Evolutionary conservation across 1,140 invertebrate genomes (phyloP), one percentile per base, ranked within the genome.

Genomic region (Dinothrombium tinctorium): DNA sequence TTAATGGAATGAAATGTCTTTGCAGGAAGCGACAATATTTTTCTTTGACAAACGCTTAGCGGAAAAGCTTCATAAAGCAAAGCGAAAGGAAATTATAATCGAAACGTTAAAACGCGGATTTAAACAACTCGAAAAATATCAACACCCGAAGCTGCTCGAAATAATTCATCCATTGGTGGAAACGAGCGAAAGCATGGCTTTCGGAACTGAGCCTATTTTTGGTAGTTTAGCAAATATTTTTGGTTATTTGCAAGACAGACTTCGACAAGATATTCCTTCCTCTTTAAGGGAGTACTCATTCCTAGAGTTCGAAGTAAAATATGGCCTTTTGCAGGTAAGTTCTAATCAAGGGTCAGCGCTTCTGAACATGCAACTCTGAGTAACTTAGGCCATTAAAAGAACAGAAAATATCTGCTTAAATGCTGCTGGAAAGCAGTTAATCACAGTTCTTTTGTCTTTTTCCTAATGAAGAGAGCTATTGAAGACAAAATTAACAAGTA

Each of bases 1-100:
- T n/a, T n/a, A n/a, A n/a, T n/a, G n/a, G n/a, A n/a, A n/a, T n/a
- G n/a, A n/a, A n/a, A n/a, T n/a, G n/a, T n/a, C n/a, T n/a, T n/a
- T n/a, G n/a, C n/a, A n/a, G n/a, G n/a, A n/a, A 60, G 83, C 78
- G 36, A 90, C 86, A 0, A 74, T 94, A 43, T 92, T 94, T 62
- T 65, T 92, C 24, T 94, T 92, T 57, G 87, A 95, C 55, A 95
- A 94, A 55, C 71, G 77, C 44, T 71, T 74, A n/a, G 84, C 82
- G 0, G 86, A 94, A 53, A 92, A 90, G 57, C 61, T 94, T 31
- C 80, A 89, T 62, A 90, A 89, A 53, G 83, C 83, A 3, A 81
- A 84, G 50, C 66, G 81, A 32, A 82, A 86, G 54, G 84, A 94
- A 53, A 77, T 72, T 4, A 78, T 95, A 28, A 75, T 83, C 1